Evolutionary conservation across 2,797 vertebrate species (phyloP).

Genomic region (Nyctibius grandis): DNA sequence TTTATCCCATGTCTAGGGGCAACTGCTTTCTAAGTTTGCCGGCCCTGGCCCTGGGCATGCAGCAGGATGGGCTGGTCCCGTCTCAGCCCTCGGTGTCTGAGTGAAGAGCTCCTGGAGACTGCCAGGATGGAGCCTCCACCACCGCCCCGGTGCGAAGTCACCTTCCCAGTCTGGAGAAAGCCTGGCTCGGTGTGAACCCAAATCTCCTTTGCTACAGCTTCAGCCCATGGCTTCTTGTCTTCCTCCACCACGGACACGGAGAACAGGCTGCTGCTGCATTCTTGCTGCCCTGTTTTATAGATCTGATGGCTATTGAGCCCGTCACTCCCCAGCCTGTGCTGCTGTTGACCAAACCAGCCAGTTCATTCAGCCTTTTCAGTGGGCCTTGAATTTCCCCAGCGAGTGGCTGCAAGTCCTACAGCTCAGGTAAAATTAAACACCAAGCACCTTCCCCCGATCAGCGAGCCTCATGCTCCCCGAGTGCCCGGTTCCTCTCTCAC

Average conservation of each 20-base stretch:
- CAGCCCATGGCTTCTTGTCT: not conserved
- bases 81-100: not conserved
- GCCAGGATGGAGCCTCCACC: not conserved
- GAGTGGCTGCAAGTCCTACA: not conserved
- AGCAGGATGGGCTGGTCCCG: not conserved
- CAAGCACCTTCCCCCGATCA: not conserved
- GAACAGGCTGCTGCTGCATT: not conserved
- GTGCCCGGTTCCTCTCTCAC: not conserved
- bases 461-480: accelerated
- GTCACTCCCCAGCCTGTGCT: not conserved
- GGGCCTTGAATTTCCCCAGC: not conserved
- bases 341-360: not conserved
- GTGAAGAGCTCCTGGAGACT: not conserved
- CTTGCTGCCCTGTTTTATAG: not conserved
- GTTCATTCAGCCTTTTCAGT: not conserved
- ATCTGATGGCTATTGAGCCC: not conserved
- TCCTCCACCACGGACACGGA: not conserved
- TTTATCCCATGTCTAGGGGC: not conserved
- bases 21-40: not conserved
- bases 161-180: not conserved
- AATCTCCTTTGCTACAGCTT: not conserved
- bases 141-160: not conserved
- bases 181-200: accelerated
- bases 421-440: not conserved
- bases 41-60: not conserved